phyloP scores from a whole-genome alignment of 53 echinoderm and acorn worm genomes.

The Zoroaster sp. region DNA sequence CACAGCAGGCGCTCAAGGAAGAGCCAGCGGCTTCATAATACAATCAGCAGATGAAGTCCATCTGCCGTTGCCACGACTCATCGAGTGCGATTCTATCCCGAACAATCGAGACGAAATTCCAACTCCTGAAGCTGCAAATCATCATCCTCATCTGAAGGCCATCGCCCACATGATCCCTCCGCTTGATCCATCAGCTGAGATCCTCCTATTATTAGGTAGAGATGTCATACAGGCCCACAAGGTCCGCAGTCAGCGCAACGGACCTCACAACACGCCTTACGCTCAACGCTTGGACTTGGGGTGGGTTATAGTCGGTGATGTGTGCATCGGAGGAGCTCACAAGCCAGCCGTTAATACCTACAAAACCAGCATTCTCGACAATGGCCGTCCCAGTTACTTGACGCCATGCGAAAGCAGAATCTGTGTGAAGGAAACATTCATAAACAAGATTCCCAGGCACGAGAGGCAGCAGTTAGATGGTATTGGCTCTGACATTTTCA shows the following conservation, averaged over 20 bases:
- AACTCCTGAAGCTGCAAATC: conserved; percentile 38
- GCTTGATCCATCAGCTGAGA: conserved; percentile 16
- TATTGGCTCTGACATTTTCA: neutral
- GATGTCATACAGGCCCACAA: conserved; percentile 34
- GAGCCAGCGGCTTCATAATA: conserved; percentile 23
- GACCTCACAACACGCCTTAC: conserved; percentile 42
- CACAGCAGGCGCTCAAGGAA: neutral
- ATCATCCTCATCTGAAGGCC: conserved; percentile 32
- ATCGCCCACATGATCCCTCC: conserved; percentile 25
- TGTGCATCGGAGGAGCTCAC: conserved; percentile 31
- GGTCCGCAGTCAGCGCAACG: conserved; percentile 27
- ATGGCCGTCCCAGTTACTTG: conserved; percentile 44
- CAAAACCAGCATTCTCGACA: conserved; percentile 18
- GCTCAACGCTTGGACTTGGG: conserved; percentile 52
- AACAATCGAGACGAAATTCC: conserved; percentile 49
- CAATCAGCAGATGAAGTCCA: conserved; percentile 10
- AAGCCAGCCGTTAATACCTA: conserved; percentile 17
- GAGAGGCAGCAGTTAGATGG: neutral
- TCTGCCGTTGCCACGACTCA: conserved; percentile 1
- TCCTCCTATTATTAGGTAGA: conserved; percentile 52
- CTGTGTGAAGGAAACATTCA: conserved; percentile 12
- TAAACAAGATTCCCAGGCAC: neutral
- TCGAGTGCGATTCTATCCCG: conserved; percentile 33
- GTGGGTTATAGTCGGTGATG: conserved; percentile 62
- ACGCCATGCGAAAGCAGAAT: conserved; percentile 20